Evolutionary conservation across 2,113 vertebrate species (phyloP).

Genomic region (Heterochromis multidens): DNA sequence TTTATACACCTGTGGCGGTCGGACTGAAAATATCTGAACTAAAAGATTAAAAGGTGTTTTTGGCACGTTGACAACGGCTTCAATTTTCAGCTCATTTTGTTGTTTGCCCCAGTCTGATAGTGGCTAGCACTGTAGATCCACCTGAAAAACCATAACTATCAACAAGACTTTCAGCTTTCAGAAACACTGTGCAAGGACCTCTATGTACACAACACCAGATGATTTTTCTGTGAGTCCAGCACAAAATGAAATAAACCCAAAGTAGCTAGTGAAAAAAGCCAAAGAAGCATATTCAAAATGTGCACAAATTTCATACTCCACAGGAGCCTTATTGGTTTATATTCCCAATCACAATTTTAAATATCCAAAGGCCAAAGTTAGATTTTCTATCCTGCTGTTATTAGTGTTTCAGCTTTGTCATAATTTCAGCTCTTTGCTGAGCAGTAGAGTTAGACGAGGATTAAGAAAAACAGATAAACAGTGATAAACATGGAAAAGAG

Average conservation of each 20-base stretch:
- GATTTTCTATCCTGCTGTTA: background rate
- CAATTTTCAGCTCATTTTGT: too few species aligned
- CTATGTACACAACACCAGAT: background rate
- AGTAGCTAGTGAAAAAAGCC: background rate
- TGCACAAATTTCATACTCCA: background rate
- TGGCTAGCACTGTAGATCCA: background rate
- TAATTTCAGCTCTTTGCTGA: background rate
- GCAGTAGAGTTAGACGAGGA: slow-evolving; percentile 2
- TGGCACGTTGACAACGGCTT: too few species aligned
- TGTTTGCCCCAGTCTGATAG: background rate
- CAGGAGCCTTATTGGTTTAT: background rate
- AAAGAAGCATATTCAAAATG: background rate
- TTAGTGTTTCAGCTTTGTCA: background rate
- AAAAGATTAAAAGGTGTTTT: too few species aligned
- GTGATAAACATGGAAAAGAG: slow-evolving; percentile 12
- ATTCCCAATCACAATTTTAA: background rate
- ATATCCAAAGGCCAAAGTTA: background rate
- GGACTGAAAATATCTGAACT: background rate
- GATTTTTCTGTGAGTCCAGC: background rate
- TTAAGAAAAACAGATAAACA: slow-evolving; percentile 42
- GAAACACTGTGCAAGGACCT: background rate
- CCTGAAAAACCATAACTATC: background rate
- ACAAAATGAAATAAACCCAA: background rate
- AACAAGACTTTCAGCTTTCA: background rate
- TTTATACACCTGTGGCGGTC: too few species aligned